Percentiles rank a stretch among this genome's conserved stretches.
phyloP scores from a whole-genome alignment of 1,140 invertebrate genomes.

The Asbolus verrucosus region DNA sequence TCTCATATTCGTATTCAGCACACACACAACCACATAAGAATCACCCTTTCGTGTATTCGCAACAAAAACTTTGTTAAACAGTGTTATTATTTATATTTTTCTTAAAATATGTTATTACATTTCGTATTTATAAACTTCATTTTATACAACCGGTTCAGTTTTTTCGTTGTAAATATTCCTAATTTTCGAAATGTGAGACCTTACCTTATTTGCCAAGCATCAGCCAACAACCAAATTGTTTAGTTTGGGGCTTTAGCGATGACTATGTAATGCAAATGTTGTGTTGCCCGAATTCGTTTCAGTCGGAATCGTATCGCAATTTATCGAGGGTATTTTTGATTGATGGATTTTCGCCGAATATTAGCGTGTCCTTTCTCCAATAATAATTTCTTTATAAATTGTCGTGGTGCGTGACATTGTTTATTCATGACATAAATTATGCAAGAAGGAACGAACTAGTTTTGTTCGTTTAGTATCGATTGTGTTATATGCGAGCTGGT shows the following conservation, averaged over 20 bases:
- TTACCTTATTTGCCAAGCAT: conserved; percentile 10
- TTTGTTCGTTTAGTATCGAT: conserved; percentile 35
- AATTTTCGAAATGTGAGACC: too few species aligned
- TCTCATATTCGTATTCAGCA: too few species aligned
- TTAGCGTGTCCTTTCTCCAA: conserved; percentile 17
- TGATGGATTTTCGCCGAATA: conserved; percentile 22
- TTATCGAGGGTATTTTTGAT: conserved; percentile 1
- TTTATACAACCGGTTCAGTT: too few species aligned
- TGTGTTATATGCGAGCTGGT: conserved; percentile 18
- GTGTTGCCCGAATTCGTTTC: conserved; percentile 22
- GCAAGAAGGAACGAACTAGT: conserved; percentile 32
- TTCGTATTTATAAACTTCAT: too few species aligned
- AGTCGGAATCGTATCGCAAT: background rate
- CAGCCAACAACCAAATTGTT: conserved; percentile 29
- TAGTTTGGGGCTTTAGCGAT: conserved; percentile 25
- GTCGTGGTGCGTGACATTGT: conserved; percentile 37
- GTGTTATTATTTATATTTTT: too few species aligned
- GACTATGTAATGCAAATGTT: conserved; percentile 20
- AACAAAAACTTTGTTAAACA: too few species aligned
- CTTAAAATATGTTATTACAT: too few species aligned
- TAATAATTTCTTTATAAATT: conserved; percentile 36
- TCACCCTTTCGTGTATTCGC: too few species aligned
- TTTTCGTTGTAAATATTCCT: too few species aligned
- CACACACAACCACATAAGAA: too few species aligned
- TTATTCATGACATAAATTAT: conserved; percentile 38